Percentiles rank a stretch among this genome's conserved stretches.
Evolutionary conservation across 92 coral and sea anemone genomes (phyloP).

Genomic region (Muricea muricata): DNA sequence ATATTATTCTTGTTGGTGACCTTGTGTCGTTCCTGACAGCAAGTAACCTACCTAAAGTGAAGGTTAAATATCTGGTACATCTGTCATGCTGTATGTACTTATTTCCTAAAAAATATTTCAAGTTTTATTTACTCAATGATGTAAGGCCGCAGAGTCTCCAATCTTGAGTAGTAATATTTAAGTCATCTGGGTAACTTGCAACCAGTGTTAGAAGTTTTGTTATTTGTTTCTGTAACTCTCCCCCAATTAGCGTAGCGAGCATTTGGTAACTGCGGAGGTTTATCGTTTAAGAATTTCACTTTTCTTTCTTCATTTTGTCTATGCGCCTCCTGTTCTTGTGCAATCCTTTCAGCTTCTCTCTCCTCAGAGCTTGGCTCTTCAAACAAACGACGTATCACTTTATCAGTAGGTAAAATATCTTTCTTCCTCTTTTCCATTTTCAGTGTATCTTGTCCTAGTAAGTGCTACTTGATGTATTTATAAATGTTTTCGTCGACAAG

Average conservation of each 20-base stretch:
- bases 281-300: conserved; percentile 64
- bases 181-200: background rate
- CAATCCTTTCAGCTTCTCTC: background rate
- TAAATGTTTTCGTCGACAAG: background rate
- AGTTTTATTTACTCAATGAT: too few relatives aligned
- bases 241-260: background rate
- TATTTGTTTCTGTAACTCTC: background rate
- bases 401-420: background rate
- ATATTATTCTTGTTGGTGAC: too few relatives aligned
- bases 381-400: background rate
- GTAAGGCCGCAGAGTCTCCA: too few relatives aligned
- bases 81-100: too few relatives aligned
- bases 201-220: background rate
- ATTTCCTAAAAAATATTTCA: too few relatives aligned
- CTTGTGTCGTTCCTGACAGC: too few relatives aligned
- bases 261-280: conserved; percentile 64
- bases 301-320: conserved; percentile 54
- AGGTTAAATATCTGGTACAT: too few relatives aligned
- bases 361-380: background rate
- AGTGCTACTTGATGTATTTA: background rate
- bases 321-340: background rate
- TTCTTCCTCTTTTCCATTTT: background rate
- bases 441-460: background rate
- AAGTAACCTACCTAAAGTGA: too few relatives aligned
- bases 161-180: too few relatives aligned